A percentile compares a stretch with the other conserved stretches of the same genome.
phyloP scores from a whole-genome alignment of 2,113 vertebrate species.

The Sinocyclocheilus grahami region DNA sequence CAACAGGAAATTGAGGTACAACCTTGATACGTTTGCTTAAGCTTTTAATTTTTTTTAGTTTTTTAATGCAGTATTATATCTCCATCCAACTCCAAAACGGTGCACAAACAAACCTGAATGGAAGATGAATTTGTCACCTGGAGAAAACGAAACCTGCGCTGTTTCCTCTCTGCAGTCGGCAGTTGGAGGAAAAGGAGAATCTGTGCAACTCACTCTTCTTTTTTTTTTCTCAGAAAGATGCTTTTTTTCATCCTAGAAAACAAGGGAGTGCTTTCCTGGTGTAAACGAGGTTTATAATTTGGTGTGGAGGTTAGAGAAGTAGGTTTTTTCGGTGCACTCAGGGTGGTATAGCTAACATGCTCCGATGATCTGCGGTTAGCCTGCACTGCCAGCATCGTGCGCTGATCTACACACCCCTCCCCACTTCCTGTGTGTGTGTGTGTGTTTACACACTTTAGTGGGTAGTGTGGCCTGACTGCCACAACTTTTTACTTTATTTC shows the following conservation, averaged over 20 bases:
- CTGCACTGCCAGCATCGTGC: slow-evolving; percentile 71
- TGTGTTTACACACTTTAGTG: slow-evolving; percentile 60
- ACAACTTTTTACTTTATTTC: neutral
- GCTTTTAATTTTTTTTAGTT: neutral
- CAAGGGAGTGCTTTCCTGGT: slow-evolving; percentile 46
- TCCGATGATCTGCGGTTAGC: slow-evolving; percentile 68
- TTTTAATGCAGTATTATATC: neutral
- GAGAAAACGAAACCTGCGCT: neutral
- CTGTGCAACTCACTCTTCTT: slow-evolving; percentile 42
- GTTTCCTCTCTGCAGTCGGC: neutral
- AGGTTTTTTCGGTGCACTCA: slow-evolving; percentile 41
- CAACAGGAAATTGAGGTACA: slow-evolving; percentile 16
- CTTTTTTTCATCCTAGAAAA: slow-evolving; percentile 27
- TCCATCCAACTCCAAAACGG: neutral
- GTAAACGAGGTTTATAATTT: slow-evolving; percentile 48
- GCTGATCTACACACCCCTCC: slow-evolving; percentile 81
- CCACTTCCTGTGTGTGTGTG: slow-evolving; percentile 80
- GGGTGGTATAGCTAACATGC: slow-evolving; percentile 38
- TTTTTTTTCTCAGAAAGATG: neutral
- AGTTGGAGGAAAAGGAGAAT: slow-evolving; percentile 23
- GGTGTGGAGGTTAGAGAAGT: slow-evolving; percentile 41
- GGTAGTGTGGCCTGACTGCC: slow-evolving; percentile 62
- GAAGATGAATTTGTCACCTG: neutral
- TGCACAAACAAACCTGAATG: neutral
- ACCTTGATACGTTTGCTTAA: neutral